Evolutionary conservation across 2,797 vertebrate species (phyloP).

Genomic region (Neomorphus geoffroyi): DNA sequence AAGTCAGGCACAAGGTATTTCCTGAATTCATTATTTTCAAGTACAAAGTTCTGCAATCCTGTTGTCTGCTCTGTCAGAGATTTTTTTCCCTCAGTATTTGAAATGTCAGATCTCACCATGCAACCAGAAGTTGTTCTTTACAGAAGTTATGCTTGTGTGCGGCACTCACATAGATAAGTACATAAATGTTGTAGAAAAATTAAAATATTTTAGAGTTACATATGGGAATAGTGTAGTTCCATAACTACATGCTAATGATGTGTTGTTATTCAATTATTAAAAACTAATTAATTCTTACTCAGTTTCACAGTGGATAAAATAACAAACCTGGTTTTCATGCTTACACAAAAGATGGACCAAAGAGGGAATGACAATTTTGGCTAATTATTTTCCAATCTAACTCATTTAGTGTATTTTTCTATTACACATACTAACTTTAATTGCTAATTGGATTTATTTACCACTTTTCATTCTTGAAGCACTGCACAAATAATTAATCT

Average conservation of each 20-base stretch:
- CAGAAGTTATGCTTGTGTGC: not conserved
- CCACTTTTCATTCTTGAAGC: not conserved
- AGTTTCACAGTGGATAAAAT: not conserved
- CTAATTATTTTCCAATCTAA: slow-evolving; percentile 7
- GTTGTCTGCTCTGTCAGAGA: slow-evolving; percentile 7
- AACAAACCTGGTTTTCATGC: not conserved
- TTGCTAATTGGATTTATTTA: slow-evolving; percentile 4
- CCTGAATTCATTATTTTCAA: slow-evolving; percentile 57
- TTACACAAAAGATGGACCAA: not conserved
- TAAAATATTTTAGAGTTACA: not conserved
- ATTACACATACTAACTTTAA: not conserved
- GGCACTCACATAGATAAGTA: not conserved
- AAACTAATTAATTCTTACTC: slow-evolving; percentile 1
- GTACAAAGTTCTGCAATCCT: slow-evolving; percentile 33
- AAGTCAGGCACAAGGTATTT: slow-evolving; percentile 53
- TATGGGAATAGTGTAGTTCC: not conserved
- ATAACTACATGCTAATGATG: not conserved
- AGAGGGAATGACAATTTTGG: not conserved
- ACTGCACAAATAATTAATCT: slow-evolving; percentile 2
- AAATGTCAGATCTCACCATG: not conserved
- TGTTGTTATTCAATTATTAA: slow-evolving; percentile 4
- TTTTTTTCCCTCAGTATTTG: not conserved
- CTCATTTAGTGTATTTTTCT: not conserved
- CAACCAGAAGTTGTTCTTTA: not conserved
- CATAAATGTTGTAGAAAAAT: not conserved